Conservation (phyloP, 2,888 invertebrate species). For the Phalera bucephala region DNA sequence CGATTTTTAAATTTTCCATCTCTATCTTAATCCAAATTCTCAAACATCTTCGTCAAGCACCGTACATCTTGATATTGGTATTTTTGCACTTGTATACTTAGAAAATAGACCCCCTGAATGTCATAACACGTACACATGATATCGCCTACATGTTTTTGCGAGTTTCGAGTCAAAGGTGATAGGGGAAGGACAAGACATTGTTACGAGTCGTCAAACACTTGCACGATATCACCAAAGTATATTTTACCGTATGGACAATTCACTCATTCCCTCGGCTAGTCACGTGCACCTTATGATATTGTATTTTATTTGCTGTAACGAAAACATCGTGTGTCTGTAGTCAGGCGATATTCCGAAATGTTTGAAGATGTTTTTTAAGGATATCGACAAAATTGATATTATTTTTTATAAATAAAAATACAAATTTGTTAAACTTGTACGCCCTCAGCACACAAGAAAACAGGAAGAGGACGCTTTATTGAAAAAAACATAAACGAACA, state of each 20-base stretch:
- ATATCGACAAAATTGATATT: neutral
- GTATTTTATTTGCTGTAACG: neutral
- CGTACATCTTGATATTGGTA: too few species aligned
- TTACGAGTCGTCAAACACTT: conserved; percentile 49
- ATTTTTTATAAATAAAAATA: too few species aligned
- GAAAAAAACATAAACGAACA: too few species aligned
- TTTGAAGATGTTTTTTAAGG: too few species aligned
- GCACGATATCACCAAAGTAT: conserved; percentile 29
- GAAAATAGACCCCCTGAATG: conserved; percentile 37
- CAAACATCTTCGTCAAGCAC: too few species aligned
- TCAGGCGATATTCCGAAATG: too few species aligned
- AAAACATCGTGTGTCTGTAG: neutral
- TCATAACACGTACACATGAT: conserved; percentile 65
- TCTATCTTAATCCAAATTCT: too few species aligned
- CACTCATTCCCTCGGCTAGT: conserved; percentile 17
- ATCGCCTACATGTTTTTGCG: conserved; percentile 57
- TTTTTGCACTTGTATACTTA: too few species aligned
- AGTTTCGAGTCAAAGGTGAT: conserved; percentile 65
- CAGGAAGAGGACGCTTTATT: too few species aligned
- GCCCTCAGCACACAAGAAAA: too few species aligned
- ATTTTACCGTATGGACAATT: conserved; percentile 22
- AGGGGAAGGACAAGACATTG: conserved; percentile 57
- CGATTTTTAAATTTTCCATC: too few species aligned
- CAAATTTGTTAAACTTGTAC: too few species aligned
- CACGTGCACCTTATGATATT: conserved; percentile 21